phyloP scores from a whole-genome alignment of 2,797 vertebrate species.

The Pachyuromys duprasi region DNA sequence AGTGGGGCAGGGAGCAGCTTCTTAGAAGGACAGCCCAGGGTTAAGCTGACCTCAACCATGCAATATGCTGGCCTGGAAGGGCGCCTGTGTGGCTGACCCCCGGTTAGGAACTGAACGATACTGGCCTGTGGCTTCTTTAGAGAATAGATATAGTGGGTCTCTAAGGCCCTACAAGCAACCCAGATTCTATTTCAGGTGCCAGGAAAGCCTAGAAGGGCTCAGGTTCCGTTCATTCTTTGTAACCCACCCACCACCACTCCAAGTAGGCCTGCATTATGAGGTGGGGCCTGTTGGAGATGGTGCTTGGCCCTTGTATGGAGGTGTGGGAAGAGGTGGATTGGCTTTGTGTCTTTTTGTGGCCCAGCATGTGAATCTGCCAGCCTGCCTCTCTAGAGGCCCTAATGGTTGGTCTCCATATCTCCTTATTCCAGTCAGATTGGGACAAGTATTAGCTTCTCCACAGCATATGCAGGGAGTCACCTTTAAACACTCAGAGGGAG shows the following conservation, averaged over 20 bases:
- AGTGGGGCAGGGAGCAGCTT: neutral
- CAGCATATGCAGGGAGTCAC: no score
- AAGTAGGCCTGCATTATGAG: neutral
- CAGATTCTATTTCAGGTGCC: neutral
- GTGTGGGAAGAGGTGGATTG: neutral
- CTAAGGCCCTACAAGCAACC: neutral
- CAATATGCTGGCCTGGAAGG: neutral
- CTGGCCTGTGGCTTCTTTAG: fast-evolving
- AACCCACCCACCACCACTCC: no score
- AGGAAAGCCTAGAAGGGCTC: neutral
- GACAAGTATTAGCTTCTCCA: neutral
- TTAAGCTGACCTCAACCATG: neutral
- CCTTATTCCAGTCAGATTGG: neutral
- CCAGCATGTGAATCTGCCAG: no score
- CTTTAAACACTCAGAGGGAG: neutral
- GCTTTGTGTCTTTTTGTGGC: fast-evolving
- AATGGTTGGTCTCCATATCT: neutral
- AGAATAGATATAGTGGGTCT: neutral
- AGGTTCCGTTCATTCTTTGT: no score
- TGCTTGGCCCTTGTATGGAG: neutral
- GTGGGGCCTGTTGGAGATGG: no score
- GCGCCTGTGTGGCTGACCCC: neutral
- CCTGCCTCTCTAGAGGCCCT: neutral
- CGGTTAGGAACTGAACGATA: neutral
- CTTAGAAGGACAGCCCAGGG: neutral